These are phyloP conservation scores for Philereme vetulata DNA, from an alignment of 2,888 invertebrate species.

Conservation along the genomic window DNA sequence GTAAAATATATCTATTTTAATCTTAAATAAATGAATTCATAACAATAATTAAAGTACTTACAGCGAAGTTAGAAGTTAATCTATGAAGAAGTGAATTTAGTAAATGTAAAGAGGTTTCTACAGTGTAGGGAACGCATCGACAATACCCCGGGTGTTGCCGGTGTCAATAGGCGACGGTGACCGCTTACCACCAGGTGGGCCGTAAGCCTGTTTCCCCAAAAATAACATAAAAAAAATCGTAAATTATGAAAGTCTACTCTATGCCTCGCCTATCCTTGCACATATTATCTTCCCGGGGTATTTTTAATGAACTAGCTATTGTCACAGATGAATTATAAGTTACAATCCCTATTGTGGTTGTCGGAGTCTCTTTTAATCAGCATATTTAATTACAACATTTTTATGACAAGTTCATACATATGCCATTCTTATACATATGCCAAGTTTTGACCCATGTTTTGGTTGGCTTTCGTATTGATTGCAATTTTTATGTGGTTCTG, in stretches of 20 bases:
- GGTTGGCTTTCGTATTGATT: slow-evolving; percentile 27
- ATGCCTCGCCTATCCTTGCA: slow-evolving; percentile 36
- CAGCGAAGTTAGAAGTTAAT: too few species aligned
- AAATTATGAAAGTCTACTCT: slow-evolving; percentile 30
- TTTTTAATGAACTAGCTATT: slow-evolving; percentile 74
- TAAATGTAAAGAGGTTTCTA: too few species aligned
- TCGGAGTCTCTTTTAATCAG: slow-evolving; percentile 64
- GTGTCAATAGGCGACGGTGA: too few species aligned
- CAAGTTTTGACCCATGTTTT: slow-evolving; percentile 45
- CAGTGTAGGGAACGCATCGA: too few species aligned
- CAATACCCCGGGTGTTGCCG: too few species aligned
- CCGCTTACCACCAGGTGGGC: too few species aligned
- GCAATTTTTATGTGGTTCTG: slow-evolving; percentile 1
- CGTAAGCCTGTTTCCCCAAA: too few species aligned
- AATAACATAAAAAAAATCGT: too few species aligned
- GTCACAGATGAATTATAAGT: slow-evolving; percentile 47
- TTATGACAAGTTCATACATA: slow-evolving; percentile 69
- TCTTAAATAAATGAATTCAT: too few species aligned
- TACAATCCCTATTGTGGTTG: slow-evolving; percentile 31
- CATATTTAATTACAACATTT: slow-evolving; percentile 74
- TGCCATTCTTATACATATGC: slow-evolving; percentile 67
- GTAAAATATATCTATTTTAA: too few species aligned
- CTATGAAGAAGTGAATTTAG: too few species aligned
- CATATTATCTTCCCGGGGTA: slow-evolving; percentile 44
- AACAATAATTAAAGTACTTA: too few species aligned